Evolutionary conservation across 2,888 invertebrate species (phyloP).

Genomic region (Pseudolycoriella hygida): DNA sequence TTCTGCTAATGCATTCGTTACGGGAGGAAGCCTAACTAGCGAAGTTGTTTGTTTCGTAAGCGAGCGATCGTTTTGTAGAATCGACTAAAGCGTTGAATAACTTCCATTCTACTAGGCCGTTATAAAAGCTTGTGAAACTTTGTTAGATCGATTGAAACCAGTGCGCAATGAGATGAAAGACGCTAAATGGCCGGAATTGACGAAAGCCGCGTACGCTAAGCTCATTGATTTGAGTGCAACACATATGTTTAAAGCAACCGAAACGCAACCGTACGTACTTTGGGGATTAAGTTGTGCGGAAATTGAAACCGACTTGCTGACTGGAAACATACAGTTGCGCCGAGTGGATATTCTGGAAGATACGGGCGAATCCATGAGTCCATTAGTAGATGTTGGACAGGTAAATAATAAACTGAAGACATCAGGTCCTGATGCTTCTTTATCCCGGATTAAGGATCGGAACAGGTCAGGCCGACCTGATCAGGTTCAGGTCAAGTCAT

Average conservation of each 20-base stretch:
- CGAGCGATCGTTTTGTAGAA: constrained; percentile 4
- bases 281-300: constrained; percentile 44
- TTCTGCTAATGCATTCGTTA: constrained; percentile 47
- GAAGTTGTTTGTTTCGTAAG: constrained; percentile 43
- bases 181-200: constrained; percentile 39
- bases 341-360: constrained; percentile 50
- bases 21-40: constrained; percentile 54
- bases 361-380: constrained; percentile 46
- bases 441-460: no score
- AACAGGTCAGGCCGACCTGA: no score
- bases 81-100: background rate
- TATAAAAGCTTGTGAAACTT: constrained; percentile 43
- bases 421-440: no score
- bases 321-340: constrained; percentile 40
- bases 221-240: constrained; percentile 42
- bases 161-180: no score
- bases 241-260: constrained; percentile 35
- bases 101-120: no score
- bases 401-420: no score
- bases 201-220: constrained; percentile 32
- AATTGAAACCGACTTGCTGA: constrained; percentile 52
- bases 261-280: constrained; percentile 40
- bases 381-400: constrained; percentile 50
- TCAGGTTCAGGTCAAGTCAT: no score
- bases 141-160: constrained; percentile 41